Evolutionary conservation across 2,888 invertebrate genomes (phyloP).

Genomic region (Drosophila leonis): DNA sequence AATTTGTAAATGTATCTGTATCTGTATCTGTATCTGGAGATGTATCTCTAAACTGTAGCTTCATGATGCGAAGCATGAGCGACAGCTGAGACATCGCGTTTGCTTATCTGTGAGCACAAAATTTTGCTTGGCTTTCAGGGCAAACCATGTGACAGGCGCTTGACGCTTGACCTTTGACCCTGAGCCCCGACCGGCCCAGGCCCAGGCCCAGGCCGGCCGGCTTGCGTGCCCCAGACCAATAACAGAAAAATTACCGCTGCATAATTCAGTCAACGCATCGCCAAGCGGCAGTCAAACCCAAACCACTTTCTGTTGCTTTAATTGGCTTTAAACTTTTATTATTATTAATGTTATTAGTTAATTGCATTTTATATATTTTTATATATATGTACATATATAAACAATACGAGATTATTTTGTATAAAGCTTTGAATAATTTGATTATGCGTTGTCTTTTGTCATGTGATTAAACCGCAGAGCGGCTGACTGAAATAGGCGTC

Average conservation of each 20-base stretch:
- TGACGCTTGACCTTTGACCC: constrained; percentile 71
- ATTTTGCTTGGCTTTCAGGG: constrained; percentile 15
- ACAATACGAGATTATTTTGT: constrained; percentile 3
- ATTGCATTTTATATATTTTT: constrained; percentile 45
- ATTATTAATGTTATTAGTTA: constrained; percentile 40
- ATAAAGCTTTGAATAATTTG: constrained; percentile 10
- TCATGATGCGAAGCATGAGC: neutral
- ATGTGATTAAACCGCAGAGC: constrained; percentile 59
- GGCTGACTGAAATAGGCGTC: constrained; percentile 18
- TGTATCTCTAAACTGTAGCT: constrained; percentile 9
- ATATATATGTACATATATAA: constrained; percentile 11
- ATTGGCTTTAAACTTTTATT: constrained; percentile 27
- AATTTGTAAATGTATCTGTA: constrained; percentile 4
- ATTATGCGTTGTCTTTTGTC: constrained; percentile 37
- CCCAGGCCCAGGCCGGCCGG: constrained; percentile 2
- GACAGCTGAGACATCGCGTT: constrained; percentile 8
- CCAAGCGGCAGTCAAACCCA: constrained; percentile 21
- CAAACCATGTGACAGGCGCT: constrained; percentile 40
- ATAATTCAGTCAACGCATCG: constrained; percentile 31
- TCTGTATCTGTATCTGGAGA: neutral
- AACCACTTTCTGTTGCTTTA: constrained; percentile 22
- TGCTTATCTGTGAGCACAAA: constrained; percentile 37
- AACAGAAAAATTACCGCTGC: constrained; percentile 31
- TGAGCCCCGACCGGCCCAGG: neutral
- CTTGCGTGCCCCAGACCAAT: constrained; percentile 63